phyloP scores from a whole-genome alignment of 1,140 invertebrate genomes.

The Drosophila sp. region DNA sequence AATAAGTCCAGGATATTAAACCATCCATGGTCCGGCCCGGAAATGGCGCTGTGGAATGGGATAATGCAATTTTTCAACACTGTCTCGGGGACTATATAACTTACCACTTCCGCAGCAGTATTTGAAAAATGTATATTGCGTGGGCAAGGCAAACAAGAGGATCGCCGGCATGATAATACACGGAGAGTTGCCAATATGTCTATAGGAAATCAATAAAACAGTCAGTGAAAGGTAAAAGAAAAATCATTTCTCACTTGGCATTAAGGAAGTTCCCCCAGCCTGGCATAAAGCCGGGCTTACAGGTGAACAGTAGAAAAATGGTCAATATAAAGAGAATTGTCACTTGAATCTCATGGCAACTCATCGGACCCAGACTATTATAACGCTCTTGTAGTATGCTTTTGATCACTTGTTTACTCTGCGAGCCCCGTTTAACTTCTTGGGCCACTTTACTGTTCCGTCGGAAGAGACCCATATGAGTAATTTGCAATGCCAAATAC shows the following conservation, averaged over 20 bases:
- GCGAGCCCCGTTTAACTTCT: constrained; percentile 83
- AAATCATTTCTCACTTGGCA: constrained; percentile 52
- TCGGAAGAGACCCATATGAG: constrained; percentile 89
- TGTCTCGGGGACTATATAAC: background rate
- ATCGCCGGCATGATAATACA: constrained; percentile 90
- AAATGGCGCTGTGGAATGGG: constrained; percentile 42
- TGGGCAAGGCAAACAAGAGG: constrained; percentile 90
- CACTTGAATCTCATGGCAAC: constrained; percentile 91
- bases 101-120: constrained; percentile 54
- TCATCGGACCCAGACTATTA: constrained; percentile 88
- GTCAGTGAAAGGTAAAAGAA: background rate
- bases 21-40: constrained; percentile 45
- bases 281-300: constrained; percentile 86
- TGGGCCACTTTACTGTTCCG: constrained; percentile 84
- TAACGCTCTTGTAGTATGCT: constrained; percentile 88
- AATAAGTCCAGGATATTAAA: constrained; percentile 37
- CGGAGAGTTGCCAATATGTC: constrained; percentile 89
- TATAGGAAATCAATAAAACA: constrained; percentile 53
- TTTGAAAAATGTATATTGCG: constrained; percentile 83
- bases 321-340: constrained; percentile 89
- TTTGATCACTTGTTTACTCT: constrained; percentile 85
- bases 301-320: constrained; percentile 92
- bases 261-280: constrained; percentile 54
- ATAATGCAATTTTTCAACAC: background rate
- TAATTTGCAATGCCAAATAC: constrained; percentile 87